Evolutionary conservation across 2,888 invertebrate genomes (phyloP).

Genomic region (Cephus rjabovi): DNA sequence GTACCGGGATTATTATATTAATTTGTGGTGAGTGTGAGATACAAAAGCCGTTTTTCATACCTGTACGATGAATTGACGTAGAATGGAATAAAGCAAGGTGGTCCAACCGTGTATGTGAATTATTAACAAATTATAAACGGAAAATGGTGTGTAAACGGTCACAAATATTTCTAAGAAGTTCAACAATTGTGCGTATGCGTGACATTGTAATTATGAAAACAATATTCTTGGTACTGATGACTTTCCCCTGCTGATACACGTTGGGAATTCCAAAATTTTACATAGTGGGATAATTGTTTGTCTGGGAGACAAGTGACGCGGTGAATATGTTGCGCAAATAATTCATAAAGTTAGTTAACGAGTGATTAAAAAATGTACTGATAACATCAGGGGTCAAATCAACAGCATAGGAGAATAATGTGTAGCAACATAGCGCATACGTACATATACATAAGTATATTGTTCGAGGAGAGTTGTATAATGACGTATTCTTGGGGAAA

Average conservation of each 20-base stretch:
- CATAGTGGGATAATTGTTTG: neutral
- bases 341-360: neutral
- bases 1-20: neutral
- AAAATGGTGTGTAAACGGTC: neutral
- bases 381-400: neutral
- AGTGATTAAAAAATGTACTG: neutral
- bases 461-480: neutral
- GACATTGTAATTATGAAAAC: neutral
- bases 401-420: neutral
- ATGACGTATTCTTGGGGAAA: neutral
- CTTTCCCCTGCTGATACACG: neutral
- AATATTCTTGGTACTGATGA: neutral
- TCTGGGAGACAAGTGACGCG: neutral
- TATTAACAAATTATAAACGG: neutral
- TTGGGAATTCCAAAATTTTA: neutral
- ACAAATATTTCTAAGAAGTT: neutral
- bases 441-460: neutral
- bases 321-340: neutral
- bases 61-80: neutral
- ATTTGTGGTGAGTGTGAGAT: neutral
- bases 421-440: neutral
- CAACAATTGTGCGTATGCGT: neutral
- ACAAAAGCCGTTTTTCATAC: neutral
- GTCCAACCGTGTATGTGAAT: neutral
- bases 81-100: neutral